Evolutionary conservation across 2,797 vertebrate genomes (phyloP).

Genomic region (Spheniscus humboldti): DNA sequence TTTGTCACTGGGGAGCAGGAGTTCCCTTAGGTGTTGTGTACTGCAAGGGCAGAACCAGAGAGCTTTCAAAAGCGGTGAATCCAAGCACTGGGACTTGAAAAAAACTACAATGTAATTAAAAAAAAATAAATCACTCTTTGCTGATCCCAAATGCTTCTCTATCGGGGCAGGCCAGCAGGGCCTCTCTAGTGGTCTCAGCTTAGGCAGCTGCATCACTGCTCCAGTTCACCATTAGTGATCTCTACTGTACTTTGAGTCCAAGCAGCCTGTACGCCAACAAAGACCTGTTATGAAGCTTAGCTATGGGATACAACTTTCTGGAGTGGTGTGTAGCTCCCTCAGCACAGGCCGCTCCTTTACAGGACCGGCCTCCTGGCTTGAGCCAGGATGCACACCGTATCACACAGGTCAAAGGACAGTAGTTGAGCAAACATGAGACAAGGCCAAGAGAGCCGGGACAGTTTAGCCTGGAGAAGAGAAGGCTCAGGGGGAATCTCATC

Average conservation of each 20-base stretch:
- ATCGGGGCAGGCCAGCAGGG: not conserved
- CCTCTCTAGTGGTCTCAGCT: not conserved
- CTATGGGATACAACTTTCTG: not conserved
- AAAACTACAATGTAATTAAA: not conserved
- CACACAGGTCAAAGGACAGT: not conserved
- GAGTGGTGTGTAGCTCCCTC: not conserved
- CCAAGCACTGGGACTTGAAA: not conserved
- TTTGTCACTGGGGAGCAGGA: not conserved
- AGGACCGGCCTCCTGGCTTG: not conserved
- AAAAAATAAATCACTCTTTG: not conserved
- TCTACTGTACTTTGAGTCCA: not conserved
- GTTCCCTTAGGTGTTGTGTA: not conserved
- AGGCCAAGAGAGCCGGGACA: not conserved
- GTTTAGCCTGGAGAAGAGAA: not conserved
- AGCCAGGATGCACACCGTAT: not conserved
- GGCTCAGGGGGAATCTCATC: not conserved
- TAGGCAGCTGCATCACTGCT: not conserved
- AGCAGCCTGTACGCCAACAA: not conserved
- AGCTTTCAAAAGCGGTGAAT: not conserved
- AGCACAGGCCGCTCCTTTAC: not conserved
- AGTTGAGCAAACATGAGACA: not conserved
- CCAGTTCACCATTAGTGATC: not conserved
- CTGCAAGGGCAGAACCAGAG: not conserved
- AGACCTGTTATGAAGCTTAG: not conserved
- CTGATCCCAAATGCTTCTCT: not conserved